A percentile compares a stretch with the other conserved stretches of the same genome.
Evolutionary conservation across 2,888 invertebrate species (phyloP).

Genomic region (Dolomedes plantarius): DNA sequence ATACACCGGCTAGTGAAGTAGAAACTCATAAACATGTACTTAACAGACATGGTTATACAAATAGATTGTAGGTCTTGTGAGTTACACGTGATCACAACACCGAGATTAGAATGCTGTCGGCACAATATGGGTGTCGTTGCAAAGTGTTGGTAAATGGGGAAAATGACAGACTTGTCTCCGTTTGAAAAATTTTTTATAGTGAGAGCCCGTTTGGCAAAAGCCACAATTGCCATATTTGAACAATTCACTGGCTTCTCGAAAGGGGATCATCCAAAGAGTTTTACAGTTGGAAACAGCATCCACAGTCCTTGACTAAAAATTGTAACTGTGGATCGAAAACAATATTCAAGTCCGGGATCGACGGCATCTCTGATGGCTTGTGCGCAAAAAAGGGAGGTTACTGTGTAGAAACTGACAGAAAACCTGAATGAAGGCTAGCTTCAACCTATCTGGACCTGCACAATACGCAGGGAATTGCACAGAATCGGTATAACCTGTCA

Average conservation of each 20-base stretch:
- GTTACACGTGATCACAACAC: too few relatives aligned
- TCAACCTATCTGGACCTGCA: not conserved
- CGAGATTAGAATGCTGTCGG: too few relatives aligned
- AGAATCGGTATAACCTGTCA: too few relatives aligned
- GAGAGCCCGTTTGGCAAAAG: not conserved
- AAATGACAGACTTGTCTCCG: not conserved
- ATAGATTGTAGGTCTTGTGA: too few relatives aligned
- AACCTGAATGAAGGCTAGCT: not conserved
- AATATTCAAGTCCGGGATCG: not conserved
- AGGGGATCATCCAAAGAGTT: too few relatives aligned
- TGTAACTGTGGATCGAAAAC: constrained; percentile 1
- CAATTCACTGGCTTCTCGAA: not conserved
- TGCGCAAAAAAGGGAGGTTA: not conserved
- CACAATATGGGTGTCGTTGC: too few relatives aligned
- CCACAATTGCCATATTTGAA: not conserved
- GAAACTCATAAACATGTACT: too few relatives aligned
- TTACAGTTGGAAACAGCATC: not conserved
- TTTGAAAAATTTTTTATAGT: not conserved
- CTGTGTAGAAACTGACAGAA: not conserved
- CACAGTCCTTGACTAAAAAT: not conserved
- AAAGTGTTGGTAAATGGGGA: not conserved
- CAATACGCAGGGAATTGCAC: too few relatives aligned
- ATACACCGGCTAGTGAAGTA: too few relatives aligned
- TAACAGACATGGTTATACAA: too few relatives aligned
- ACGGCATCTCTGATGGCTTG: not conserved